Percentiles rank a stretch among this genome's conserved stretches.
These are phyloP conservation scores for Archips crataeganus DNA, from an alignment of 2,888 invertebrate species.

Conservation along the genomic window DNA sequence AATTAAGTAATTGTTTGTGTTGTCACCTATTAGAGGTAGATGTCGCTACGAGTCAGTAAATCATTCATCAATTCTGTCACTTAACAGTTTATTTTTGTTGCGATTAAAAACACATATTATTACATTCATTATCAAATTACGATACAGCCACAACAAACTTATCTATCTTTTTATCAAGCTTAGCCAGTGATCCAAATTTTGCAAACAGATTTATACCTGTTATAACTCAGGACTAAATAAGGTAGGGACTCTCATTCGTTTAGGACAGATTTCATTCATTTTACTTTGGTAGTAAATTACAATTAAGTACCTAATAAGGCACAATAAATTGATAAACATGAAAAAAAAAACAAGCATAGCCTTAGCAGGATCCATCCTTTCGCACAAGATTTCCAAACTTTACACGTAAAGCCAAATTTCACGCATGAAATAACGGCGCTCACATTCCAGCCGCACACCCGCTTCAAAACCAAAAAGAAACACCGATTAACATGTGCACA, in stretches of 20 bases:
- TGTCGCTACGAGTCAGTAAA: slow-evolving; percentile 12
- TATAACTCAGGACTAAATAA: not conserved
- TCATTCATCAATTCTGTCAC: slow-evolving; percentile 30
- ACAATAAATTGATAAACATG: too few species aligned
- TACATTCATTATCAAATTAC: not conserved
- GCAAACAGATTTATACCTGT: not conserved
- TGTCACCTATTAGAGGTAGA: slow-evolving; percentile 39
- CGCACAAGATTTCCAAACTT: not conserved
- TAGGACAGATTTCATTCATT: too few species aligned
- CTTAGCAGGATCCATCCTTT: not conserved
- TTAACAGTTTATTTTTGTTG: not conserved
- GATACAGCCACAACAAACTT: too few species aligned
- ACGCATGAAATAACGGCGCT: slow-evolving; percentile 3
- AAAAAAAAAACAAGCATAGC: too few species aligned
- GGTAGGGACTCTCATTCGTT: too few species aligned
- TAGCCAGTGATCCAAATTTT: too few species aligned
- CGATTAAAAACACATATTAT: too few species aligned
- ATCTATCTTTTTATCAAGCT: too few species aligned
- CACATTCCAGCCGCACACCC: slow-evolving; percentile 35
- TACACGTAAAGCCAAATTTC: not conserved
- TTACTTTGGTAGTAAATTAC: too few species aligned
- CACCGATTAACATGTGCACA: slow-evolving; percentile 77
- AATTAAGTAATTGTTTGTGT: slow-evolving; percentile 42
- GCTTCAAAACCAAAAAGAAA: slow-evolving; percentile 51
- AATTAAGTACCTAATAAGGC: too few species aligned